Conservation (phyloP, 1,140 invertebrate species). For the Palaemon carinicauda region DNA sequence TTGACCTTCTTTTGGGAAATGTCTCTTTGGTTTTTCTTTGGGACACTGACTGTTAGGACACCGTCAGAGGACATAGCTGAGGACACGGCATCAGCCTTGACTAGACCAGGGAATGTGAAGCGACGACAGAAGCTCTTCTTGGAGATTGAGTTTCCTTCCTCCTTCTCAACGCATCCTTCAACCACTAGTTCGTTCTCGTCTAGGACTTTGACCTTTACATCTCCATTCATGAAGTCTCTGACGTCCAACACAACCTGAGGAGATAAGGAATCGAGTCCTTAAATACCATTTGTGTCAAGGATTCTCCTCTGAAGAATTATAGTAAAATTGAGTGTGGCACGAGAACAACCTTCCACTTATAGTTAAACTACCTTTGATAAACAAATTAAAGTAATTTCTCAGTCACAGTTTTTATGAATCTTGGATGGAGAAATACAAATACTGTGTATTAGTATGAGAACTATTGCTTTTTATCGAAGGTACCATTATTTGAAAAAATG, state of each 20-base stretch:
- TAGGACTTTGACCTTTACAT: conserved; percentile 54
- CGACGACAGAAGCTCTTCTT: conserved; percentile 46
- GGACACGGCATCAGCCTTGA: conserved; percentile 30
- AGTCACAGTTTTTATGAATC: no score
- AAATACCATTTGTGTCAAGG: neutral
- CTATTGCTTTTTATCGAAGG: no score
- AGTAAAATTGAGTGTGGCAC: no score
- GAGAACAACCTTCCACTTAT: neutral
- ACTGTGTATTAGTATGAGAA: no score
- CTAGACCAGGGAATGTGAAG: conserved; percentile 50
- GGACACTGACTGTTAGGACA: conserved; percentile 49
- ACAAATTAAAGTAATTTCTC: no score
- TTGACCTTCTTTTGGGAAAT: neutral
- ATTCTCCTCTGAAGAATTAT: no score
- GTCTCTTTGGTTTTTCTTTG: conserved; percentile 29
- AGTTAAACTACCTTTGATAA: neutral
- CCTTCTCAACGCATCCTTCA: conserved; percentile 54
- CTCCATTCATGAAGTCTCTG: conserved; percentile 46
- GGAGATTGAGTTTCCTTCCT: conserved; percentile 17
- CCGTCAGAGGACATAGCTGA: conserved; percentile 55
- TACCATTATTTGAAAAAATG: no score
- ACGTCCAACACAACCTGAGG: conserved; percentile 55
- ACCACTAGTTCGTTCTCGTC: conserved; percentile 54
- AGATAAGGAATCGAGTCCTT: neutral
- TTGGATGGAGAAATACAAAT: no score